A percentile compares a stretch with the other conserved stretches of the same genome.
phyloP scores from a whole-genome alignment of 2,888 invertebrate genomes.

The Eledona agricola region DNA sequence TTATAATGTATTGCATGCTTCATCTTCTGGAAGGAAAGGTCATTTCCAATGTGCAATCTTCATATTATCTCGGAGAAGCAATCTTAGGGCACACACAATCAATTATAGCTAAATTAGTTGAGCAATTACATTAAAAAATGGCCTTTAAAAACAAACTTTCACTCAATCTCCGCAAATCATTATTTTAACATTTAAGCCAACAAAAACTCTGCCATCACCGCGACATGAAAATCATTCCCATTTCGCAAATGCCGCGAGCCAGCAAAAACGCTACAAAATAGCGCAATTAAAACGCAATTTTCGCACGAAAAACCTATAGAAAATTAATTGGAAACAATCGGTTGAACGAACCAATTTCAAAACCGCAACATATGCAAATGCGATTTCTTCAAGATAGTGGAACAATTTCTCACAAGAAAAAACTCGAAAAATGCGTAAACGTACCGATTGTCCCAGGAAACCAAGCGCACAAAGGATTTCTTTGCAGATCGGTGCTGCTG shows the following conservation, averaged over 20 bases:
- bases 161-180: no score
- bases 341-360: constrained; percentile 19
- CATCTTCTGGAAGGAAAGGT: no score
- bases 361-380: constrained; percentile 23
- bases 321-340: constrained; percentile 19
- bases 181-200: no score
- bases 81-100: no score
- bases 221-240: neutral
- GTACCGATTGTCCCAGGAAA: constrained; percentile 88
- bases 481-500: constrained; percentile 84
- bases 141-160: no score
- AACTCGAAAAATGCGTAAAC: constrained; percentile 45
- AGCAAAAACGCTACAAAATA: neutral
- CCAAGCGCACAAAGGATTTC: constrained; percentile 93
- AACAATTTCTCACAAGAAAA: constrained; percentile 31
- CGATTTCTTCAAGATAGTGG: constrained; percentile 35
- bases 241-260: constrained; percentile 1
- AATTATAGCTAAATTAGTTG: no score
- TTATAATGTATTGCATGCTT: no score
- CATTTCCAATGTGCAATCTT: no score
- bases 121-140: no score
- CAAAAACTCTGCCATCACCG: no score
- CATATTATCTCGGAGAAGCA: no score
- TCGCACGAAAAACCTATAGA: constrained; percentile 28
- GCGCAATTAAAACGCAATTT: constrained; percentile 20